A percentile compares a stretch with the other conserved stretches of the same genome.
Evolutionary conservation across 2,113 vertebrate species (phyloP).

Genomic region (Nematolebias whitei): DNA sequence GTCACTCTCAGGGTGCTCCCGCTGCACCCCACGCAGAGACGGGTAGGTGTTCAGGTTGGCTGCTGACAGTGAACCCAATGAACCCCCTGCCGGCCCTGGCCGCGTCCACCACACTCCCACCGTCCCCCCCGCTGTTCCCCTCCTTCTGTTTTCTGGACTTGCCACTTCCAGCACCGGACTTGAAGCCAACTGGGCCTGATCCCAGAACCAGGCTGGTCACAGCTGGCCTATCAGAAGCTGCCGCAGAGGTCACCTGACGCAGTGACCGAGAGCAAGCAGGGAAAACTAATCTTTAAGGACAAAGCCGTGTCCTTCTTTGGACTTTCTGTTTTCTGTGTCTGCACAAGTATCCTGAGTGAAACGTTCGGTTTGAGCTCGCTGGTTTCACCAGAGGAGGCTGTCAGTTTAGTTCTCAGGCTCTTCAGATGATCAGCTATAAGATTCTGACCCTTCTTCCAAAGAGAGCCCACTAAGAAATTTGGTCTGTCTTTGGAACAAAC

Average conservation of each 20-base stretch:
- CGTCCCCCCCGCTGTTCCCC: constrained; percentile 35
- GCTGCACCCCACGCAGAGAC: constrained; percentile 29
- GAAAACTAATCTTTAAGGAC: constrained; percentile 53
- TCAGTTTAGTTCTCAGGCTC: too few relatives aligned
- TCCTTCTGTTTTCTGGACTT: constrained; percentile 49
- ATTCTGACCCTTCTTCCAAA: too few relatives aligned
- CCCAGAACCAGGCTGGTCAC: constrained; percentile 67
- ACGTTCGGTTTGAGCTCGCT: background rate
- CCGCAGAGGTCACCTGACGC: constrained; percentile 65
- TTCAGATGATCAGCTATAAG: too few relatives aligned
- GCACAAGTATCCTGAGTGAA: too few relatives aligned
- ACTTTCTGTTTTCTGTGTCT: constrained; percentile 25
- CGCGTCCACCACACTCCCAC: too few relatives aligned
- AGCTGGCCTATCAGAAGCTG: constrained; percentile 59
- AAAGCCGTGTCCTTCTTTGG: constrained; percentile 37
- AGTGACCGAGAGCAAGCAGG: constrained; percentile 49
- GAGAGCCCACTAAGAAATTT: too few relatives aligned
- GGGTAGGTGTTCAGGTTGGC: constrained; percentile 42
- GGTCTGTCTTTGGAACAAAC: too few relatives aligned
- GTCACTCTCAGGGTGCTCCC: constrained; percentile 75
- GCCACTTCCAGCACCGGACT: constrained; percentile 63
- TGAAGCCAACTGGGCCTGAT: constrained; percentile 72
- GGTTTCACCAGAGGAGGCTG: too few relatives aligned
- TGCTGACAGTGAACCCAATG: constrained; percentile 72
- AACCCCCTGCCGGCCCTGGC: constrained; percentile 72